Percentiles rank a stretch among this genome's conserved stretches.
phyloP scores from a whole-genome alignment of 2,888 invertebrate genomes.

The Pelosia muscerda region DNA sequence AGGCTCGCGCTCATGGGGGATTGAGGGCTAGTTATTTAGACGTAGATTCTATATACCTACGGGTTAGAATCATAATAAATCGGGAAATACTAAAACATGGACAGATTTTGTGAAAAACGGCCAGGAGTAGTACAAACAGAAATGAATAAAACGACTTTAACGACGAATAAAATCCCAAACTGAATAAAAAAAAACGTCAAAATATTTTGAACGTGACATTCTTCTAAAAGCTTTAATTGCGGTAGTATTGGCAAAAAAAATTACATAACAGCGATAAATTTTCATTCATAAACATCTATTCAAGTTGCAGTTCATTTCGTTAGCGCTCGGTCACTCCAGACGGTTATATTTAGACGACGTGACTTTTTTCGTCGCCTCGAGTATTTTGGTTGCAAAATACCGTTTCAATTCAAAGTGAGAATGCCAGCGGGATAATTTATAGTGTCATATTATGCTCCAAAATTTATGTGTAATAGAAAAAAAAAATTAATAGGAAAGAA shows the following conservation, averaged over 20 bases:
- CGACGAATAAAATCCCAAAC: not conserved
- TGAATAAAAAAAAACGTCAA: not conserved
- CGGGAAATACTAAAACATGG: too few relatives aligned
- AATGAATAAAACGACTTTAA: not conserved
- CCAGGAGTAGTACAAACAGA: too few relatives aligned
- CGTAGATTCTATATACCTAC: too few relatives aligned
- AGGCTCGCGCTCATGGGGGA: too few relatives aligned
- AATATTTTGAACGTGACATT: slow-evolving; percentile 4
- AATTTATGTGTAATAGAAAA: slow-evolving; percentile 45
- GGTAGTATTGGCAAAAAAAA: slow-evolving; percentile 36
- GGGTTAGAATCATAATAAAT: too few relatives aligned
- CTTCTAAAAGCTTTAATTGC: not conserved
- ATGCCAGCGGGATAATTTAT: slow-evolving; percentile 46
- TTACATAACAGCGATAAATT: slow-evolving; percentile 59
- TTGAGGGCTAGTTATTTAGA: too few relatives aligned
- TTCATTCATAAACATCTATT: slow-evolving; percentile 68
- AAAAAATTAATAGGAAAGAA: slow-evolving; percentile 30
- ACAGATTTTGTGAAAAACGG: too few relatives aligned
- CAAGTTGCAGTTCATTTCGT: slow-evolving; percentile 58
- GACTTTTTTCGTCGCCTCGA: slow-evolving; percentile 69
- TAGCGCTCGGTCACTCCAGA: slow-evolving; percentile 64
- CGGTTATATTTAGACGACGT: slow-evolving; percentile 69
- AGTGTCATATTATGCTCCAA: slow-evolving; percentile 36
- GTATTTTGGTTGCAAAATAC: slow-evolving; percentile 77
- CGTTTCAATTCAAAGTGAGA: slow-evolving; percentile 59